A percentile compares a stretch with the other conserved stretches of the same genome.
Evolutionary conservation across 2,113 vertebrate genomes (phyloP).

Genomic region (Pelobates fuscus): DNA sequence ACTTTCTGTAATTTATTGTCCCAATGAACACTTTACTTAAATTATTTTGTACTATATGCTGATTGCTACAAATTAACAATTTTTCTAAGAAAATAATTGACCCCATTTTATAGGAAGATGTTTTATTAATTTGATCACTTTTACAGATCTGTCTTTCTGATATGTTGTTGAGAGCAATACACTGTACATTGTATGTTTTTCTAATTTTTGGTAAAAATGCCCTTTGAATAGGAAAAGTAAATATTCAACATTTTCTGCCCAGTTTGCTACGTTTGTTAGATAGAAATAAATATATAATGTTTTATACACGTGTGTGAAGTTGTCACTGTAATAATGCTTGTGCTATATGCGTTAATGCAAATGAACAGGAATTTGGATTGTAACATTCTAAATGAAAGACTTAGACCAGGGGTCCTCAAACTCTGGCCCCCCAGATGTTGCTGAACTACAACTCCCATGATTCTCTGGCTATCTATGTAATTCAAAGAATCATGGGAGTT

Average conservation of each 20-base stretch:
- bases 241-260: slow-evolving; percentile 61
- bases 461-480: too few relatives aligned
- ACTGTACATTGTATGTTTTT: slow-evolving; percentile 47
- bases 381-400: too few relatives aligned
- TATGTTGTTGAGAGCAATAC: neutral
- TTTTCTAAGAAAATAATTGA: slow-evolving; percentile 53
- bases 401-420: too few relatives aligned
- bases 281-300: slow-evolving; percentile 69
- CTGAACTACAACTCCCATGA: too few relatives aligned
- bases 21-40: slow-evolving; percentile 50
- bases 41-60: slow-evolving; percentile 66
- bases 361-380: too few relatives aligned
- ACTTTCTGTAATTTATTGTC: slow-evolving; percentile 48
- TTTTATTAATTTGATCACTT: neutral
- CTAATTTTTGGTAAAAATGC: slow-evolving; percentile 59
- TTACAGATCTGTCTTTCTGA: neutral
- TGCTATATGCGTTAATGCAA: too few relatives aligned
- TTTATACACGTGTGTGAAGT: neutral
- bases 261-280: slow-evolving; percentile 56
- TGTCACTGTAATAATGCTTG: neutral
- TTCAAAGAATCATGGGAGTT: too few relatives aligned
- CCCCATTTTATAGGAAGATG: slow-evolving; percentile 16
- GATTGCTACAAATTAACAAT: slow-evolving; percentile 62
- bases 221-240: slow-evolving; percentile 57
- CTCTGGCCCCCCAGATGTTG: too few relatives aligned